phyloP scores from a whole-genome alignment of 2,888 invertebrate species.

The Athalia cordata region DNA sequence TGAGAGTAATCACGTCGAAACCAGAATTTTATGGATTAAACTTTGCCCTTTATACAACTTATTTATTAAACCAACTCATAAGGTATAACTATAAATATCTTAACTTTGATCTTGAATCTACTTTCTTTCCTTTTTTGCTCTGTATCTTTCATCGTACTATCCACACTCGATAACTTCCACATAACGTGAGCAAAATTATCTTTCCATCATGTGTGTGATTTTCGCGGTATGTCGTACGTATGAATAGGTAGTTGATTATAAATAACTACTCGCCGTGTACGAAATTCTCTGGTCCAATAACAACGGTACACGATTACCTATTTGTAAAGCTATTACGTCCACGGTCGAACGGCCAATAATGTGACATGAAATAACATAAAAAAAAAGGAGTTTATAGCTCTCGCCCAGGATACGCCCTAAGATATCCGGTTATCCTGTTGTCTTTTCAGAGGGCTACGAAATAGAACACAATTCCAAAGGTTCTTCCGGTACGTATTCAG shows the following conservation, averaged over 20 bases:
- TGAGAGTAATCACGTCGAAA: neutral
- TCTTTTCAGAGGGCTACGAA: neutral
- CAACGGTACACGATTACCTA: neutral
- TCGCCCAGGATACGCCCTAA: neutral
- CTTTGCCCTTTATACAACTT: neutral
- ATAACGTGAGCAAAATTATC: no score
- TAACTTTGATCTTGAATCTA: neutral
- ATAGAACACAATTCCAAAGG: neutral
- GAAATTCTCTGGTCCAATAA: no score
- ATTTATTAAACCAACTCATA: neutral
- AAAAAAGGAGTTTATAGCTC: neutral
- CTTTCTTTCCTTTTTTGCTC: neutral
- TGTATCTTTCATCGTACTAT: no score
- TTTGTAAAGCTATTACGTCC: neutral
- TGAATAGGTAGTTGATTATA: no score
- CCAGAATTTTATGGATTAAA: slow-evolving; percentile 4
- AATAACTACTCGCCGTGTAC: no score
- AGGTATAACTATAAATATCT: neutral
- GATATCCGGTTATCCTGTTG: slow-evolving; percentile 12
- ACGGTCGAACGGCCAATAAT: neutral
- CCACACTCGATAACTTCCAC: no score
- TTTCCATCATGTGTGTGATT: no score
- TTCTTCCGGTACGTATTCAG: slow-evolving; percentile 13
- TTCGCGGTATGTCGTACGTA: no score
- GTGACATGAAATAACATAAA: neutral